These are phyloP conservation scores for Cheilosia urbana DNA, from an alignment of 2,888 invertebrate genomes.

Conservation along the genomic window DNA sequence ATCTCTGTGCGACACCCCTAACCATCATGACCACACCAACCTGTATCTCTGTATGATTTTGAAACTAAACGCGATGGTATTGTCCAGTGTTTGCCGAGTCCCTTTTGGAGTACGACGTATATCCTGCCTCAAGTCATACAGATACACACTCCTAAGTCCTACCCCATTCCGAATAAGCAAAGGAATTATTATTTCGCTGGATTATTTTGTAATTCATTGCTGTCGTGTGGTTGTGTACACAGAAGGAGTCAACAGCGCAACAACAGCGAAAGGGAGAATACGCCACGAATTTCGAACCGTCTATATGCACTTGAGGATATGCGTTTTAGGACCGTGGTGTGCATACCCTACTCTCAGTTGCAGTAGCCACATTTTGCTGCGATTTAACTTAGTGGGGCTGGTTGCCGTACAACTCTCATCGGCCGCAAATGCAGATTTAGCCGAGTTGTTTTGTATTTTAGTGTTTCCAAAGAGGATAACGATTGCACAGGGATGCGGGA, in stretches of 20 bases:
- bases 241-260: slow-evolving; percentile 9
- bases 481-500: not conserved
- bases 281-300: not conserved
- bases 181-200: slow-evolving; percentile 65
- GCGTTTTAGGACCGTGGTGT: not conserved
- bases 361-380: slow-evolving; percentile 8
- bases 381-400: not conserved
- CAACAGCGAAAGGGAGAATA: slow-evolving; percentile 9
- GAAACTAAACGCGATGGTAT: slow-evolving; percentile 9
- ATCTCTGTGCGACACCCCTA: not conserved
- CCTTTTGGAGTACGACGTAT: not conserved
- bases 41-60: slow-evolving; percentile 9
- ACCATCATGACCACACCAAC: not conserved
- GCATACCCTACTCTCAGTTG: no score
- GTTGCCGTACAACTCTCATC: slow-evolving; percentile 42
- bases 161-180: slow-evolving; percentile 42
- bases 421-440: slow-evolving; percentile 60
- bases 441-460: slow-evolving; percentile 29
- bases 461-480: slow-evolving; percentile 15
- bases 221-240: slow-evolving; percentile 16
- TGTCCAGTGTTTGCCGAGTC: slow-evolving; percentile 59
- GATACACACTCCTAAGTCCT: not conserved
- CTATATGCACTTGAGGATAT: slow-evolving; percentile 6
- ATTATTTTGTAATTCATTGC: slow-evolving; percentile 58
- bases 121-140: slow-evolving; percentile 20